These are phyloP conservation scores for Tenthredo livida DNA, from an alignment of 2,888 invertebrate species.

Conservation along the genomic window DNA sequence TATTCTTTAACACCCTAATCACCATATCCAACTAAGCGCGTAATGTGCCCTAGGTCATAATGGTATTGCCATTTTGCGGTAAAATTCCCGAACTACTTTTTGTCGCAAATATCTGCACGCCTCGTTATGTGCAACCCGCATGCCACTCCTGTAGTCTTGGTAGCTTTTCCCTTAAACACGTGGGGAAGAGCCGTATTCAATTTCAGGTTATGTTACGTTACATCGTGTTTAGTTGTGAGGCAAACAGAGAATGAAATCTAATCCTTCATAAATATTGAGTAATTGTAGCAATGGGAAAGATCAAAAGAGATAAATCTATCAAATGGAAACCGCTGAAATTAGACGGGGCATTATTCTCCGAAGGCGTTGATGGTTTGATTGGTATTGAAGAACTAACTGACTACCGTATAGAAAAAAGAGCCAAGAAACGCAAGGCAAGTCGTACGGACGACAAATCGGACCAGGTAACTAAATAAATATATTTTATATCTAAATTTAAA, in stretches of 20 bases:
- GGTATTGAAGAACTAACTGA: constrained; percentile 89
- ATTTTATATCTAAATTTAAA: background rate
- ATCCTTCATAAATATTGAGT: background rate
- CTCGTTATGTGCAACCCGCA: too few relatives aligned
- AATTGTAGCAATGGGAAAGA: constrained; percentile 55
- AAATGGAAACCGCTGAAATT: constrained; percentile 85
- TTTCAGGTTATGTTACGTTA: constrained; percentile 29
- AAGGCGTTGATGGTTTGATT: constrained; percentile 84
- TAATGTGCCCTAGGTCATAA: too few relatives aligned
- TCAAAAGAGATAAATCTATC: constrained; percentile 78
- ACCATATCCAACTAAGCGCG: too few relatives aligned
- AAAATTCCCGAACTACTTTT: too few relatives aligned
- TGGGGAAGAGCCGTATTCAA: background rate
- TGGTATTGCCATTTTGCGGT: too few relatives aligned
- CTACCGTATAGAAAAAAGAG: constrained; percentile 80
- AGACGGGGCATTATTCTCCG: constrained; percentile 80
- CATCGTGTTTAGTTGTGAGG: background rate
- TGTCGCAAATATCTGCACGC: too few relatives aligned
- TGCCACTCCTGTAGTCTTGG: background rate
- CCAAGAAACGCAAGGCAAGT: constrained; percentile 58
- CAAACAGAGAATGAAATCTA: background rate
- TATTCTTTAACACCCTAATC: too few relatives aligned
- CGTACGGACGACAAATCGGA: constrained; percentile 49
- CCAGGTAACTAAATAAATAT: constrained; percentile 52
- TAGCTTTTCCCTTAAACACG: background rate